Conservation (phyloP, 2,113 vertebrate genomes). For the Thunnus maccoyii region DNA sequence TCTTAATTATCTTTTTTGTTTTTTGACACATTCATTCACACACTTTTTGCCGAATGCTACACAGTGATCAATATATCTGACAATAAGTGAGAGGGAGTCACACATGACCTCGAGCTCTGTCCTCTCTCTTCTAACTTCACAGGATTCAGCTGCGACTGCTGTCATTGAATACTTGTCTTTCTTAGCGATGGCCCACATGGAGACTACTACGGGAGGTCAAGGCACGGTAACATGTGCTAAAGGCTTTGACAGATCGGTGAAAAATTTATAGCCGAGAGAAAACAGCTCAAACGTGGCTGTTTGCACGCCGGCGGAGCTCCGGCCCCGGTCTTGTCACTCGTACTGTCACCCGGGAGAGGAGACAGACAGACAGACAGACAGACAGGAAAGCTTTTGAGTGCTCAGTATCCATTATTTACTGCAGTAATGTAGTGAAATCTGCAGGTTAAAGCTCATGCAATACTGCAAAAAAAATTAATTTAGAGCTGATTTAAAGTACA, state of each 20-base stretch:
- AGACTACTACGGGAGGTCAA: slow-evolving; percentile 29
- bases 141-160: background rate
- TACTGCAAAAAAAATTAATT: no score
- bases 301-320: background rate
- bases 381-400: slow-evolving; percentile 8
- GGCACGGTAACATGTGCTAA: slow-evolving; percentile 32
- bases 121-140: background rate
- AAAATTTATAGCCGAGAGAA: slow-evolving; percentile 54
- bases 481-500: no score
- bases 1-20: background rate
- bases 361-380: slow-evolving; percentile 25
- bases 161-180: slow-evolving; percentile 17
- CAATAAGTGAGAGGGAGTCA: background rate
- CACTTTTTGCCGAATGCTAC: background rate
- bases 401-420: slow-evolving; percentile 55
- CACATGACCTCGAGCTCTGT: background rate
- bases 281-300: slow-evolving; percentile 53
- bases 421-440: background rate
- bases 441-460: background rate
- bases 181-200: background rate
- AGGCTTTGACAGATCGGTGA: slow-evolving; percentile 66
- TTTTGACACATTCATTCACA: no score
- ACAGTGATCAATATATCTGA: background rate
- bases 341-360: slow-evolving; percentile 27
- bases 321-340: slow-evolving; percentile 21